Conservation (phyloP, 2,797 vertebrate genomes). For the Vespertilio murinus region DNA sequence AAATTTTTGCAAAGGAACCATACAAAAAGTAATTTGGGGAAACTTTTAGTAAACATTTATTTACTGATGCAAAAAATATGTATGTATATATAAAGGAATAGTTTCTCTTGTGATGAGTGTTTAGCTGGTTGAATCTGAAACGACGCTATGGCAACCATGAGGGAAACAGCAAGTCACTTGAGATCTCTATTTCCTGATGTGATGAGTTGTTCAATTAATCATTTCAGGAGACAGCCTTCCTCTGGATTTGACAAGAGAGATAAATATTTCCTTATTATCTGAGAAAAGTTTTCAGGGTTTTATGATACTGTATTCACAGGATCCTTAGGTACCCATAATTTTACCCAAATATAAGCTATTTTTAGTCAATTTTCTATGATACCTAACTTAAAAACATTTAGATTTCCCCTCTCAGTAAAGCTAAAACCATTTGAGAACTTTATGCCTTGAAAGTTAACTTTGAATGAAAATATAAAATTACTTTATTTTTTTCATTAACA, state of each 20-base stretch:
- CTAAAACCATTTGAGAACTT: neutral
- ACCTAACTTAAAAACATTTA: neutral
- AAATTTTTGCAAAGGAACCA: neutral
- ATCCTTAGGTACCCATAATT: neutral
- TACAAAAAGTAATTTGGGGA: neutral
- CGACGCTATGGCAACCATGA: neutral
- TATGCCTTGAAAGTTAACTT: slow-evolving; percentile 4
- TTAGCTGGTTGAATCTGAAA: neutral
- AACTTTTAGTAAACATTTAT: neutral
- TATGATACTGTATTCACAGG: neutral
- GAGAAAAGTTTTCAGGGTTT: neutral
- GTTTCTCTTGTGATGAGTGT: neutral
- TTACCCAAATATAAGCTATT: neutral
- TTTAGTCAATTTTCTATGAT: neutral
- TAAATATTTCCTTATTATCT: neutral
- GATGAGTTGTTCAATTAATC: neutral
- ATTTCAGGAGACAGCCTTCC: neutral
- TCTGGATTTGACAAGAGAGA: neutral
- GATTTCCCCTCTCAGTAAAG: neutral
- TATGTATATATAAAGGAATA: neutral
- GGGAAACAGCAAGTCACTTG: neutral
- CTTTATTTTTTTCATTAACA: neutral
- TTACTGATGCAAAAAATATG: neutral
- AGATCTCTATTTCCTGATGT: neutral
- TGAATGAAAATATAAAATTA: neutral